Conservation (phyloP, 35 echinoderm and acorn worm genomes). For the Patiria miniata region DNA sequence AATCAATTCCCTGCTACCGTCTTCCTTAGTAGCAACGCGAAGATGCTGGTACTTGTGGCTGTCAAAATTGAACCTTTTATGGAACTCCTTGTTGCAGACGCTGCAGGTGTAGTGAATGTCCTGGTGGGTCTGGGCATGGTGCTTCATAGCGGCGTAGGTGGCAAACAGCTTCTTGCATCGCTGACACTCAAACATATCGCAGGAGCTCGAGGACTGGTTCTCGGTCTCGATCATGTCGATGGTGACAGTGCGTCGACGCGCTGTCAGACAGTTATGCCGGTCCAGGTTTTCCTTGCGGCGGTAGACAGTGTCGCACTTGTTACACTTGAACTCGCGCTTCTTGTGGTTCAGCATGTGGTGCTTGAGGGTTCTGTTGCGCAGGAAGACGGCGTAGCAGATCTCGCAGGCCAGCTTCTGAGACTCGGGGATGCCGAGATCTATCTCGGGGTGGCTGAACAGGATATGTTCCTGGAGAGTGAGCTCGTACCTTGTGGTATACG, state of each 20-base stretch:
- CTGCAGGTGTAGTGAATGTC: conserved; percentile 3
- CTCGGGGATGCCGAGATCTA: neutral
- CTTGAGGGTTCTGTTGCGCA: neutral
- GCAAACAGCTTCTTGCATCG: neutral
- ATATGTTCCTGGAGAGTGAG: conserved; percentile 4
- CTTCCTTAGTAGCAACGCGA: neutral
- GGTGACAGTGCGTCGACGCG: neutral
- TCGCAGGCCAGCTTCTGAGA: neutral
- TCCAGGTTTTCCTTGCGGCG: neutral
- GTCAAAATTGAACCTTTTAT: conserved; percentile 8
- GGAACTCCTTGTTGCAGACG: conserved; percentile 19
- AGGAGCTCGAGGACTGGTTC: neutral
- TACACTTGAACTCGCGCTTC: conserved; percentile 1
- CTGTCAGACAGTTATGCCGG: neutral
- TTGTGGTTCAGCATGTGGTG: neutral
- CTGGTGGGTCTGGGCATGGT: neutral
- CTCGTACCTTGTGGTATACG: neutral
- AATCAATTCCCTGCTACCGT: neutral
- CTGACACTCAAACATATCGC: neutral
- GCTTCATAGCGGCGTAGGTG: neutral
- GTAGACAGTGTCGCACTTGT: neutral
- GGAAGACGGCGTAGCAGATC: neutral
- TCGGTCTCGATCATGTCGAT: neutral
- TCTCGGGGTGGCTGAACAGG: neutral
- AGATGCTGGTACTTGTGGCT: conserved; percentile 6